Evolutionary conservation across 2,113 vertebrate genomes (phyloP).

Genomic region (Silurus asotus): DNA sequence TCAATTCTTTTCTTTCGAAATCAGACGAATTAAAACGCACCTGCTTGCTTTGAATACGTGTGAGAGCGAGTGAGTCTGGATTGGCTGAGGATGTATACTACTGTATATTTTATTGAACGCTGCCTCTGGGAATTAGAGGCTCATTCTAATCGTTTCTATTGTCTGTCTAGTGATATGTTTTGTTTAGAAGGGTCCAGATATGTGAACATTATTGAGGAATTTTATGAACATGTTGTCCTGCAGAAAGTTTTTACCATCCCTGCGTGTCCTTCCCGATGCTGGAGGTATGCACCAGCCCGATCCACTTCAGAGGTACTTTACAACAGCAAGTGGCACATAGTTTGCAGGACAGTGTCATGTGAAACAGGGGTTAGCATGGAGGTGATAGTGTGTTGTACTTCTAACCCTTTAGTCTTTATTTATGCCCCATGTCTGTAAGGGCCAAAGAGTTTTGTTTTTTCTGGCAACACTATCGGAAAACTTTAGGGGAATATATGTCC

Average conservation of each 20-base stretch:
- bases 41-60: background rate
- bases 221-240: slow-evolving; percentile 28
- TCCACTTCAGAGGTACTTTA: slow-evolving; percentile 21
- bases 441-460: background rate
- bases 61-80: background rate
- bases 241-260: slow-evolving; percentile 15
- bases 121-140: background rate
- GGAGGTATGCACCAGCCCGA: slow-evolving; percentile 18
- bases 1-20: background rate
- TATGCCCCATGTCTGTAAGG: slow-evolving; percentile 1
- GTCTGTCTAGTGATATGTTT: background rate
- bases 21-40: background rate
- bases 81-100: background rate
- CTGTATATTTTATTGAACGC: background rate
- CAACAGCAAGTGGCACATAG: slow-evolving; percentile 15
- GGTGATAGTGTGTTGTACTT: background rate
- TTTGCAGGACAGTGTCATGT: slow-evolving; percentile 36
- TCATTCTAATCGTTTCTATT: background rate
- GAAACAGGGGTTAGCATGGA: slow-evolving; percentile 13
- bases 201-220: slow-evolving; percentile 40
- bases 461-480: background rate
- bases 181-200: background rate
- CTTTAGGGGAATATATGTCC: background rate
- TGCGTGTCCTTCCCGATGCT: background rate
- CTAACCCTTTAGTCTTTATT: slow-evolving; percentile 9